Conservation (phyloP, 2,113 vertebrate species). For the Meleagris gallopavo region DNA sequence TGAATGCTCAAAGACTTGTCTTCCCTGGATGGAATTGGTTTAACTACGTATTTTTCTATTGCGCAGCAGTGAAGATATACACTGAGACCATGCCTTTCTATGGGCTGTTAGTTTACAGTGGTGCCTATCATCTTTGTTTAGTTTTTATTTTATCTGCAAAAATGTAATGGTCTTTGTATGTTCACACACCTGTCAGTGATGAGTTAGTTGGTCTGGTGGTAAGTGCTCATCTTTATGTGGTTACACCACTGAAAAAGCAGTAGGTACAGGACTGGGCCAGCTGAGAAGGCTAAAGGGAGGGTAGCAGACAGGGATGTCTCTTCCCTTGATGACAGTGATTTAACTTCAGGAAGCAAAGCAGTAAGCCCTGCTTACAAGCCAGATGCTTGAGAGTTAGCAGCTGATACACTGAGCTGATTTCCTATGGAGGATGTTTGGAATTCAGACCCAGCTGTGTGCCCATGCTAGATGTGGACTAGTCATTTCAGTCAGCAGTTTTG, state of each 20-base stretch:
- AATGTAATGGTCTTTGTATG: neutral
- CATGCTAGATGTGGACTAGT: neutral
- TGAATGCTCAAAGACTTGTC: neutral
- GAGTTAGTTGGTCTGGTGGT: neutral
- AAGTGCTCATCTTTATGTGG: accelerated
- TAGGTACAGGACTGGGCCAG: neutral
- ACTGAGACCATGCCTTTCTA: neutral
- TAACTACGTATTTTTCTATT: neutral
- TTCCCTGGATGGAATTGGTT: neutral
- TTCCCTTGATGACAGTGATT: neutral
- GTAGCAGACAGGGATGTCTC: neutral
- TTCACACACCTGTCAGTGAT: neutral
- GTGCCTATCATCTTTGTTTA: neutral
- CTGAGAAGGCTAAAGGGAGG: neutral
- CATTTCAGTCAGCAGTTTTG: neutral
- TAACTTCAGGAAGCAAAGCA: neutral
- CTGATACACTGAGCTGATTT: neutral
- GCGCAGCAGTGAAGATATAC: neutral
- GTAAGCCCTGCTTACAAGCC: neutral
- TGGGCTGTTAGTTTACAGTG: neutral
- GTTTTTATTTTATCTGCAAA: neutral
- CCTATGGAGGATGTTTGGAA: neutral
- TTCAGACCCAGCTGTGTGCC: neutral
- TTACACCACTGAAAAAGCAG: neutral
- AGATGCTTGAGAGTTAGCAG: neutral